Evolutionary conservation across 2,888 invertebrate genomes (phyloP).

Genomic region (Eupsilia transversa): DNA sequence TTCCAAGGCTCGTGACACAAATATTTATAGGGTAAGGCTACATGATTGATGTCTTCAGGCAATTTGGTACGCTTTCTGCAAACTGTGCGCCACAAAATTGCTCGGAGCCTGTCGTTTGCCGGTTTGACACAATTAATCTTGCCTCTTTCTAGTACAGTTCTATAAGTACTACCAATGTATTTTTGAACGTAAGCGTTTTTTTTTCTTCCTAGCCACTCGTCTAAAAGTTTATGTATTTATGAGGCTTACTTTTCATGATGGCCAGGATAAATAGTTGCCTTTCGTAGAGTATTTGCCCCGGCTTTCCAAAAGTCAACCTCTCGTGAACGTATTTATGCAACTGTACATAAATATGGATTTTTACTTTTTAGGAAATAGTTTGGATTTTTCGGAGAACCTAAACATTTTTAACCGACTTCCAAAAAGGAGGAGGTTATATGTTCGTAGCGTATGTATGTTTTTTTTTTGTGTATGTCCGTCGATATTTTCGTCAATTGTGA

Average conservation of each 20-base stretch:
- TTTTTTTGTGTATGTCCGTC: no score
- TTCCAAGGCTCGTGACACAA: slow-evolving; percentile 47
- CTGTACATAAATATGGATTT: not conserved
- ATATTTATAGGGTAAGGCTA: slow-evolving; percentile 48
- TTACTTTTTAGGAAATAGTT: not conserved
- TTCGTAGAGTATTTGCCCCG: not conserved
- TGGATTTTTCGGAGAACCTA: not conserved
- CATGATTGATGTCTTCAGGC: slow-evolving; percentile 66
- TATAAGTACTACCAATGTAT: slow-evolving; percentile 19
- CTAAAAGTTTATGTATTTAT: not conserved
- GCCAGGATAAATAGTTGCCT: not conserved
- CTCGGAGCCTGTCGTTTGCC: slow-evolving; percentile 53
- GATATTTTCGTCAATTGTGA: no score
- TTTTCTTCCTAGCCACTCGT: slow-evolving; percentile 5
- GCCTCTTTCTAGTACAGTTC: slow-evolving; percentile 35
- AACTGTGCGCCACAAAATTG: slow-evolving; percentile 60
- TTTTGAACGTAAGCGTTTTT: slow-evolving; percentile 28
- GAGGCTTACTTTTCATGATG: not conserved
- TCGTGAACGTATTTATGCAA: not conserved
- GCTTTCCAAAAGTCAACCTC: slow-evolving; percentile 8
- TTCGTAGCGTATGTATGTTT: no score
- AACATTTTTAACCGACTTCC: no score
- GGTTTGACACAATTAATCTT: slow-evolving; percentile 64
- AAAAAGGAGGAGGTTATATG: no score
- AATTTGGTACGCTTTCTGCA: slow-evolving; percentile 62